Base-by-base conservation (phyloP, 2,797 vertebrate genomes). In the Leptoclinus maculatus region DNA sequence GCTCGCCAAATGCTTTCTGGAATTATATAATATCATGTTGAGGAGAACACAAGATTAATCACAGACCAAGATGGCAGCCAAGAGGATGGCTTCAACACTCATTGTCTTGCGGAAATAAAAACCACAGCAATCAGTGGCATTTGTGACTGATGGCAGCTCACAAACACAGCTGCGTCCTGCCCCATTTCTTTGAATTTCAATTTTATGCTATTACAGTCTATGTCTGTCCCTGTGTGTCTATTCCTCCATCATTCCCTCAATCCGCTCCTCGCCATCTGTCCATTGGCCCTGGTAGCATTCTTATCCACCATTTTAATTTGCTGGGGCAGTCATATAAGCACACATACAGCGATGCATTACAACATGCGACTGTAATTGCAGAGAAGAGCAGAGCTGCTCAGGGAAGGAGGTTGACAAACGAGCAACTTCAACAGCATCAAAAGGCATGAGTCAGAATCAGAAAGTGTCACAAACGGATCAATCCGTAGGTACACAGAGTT, bases 291-390 rank as follows among this genome's bases (percentile, higher is more conserved):
- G 69, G 38, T 63, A 47, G 66, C 64, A 10, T 86, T 83, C 80
- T 83, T 68, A 78, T 80, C 85, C 87, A 82, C 88, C 85, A 87
- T 89, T 85, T 90, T 90, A 79, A 86, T 86, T 86, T 85, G 77
- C 67, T 58, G 45, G 62, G 59, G 75, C 74, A 53, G 70, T 89
- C 83, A 77, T 89, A 87, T 88, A 77, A 87, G 54, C 78, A 83
- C 82, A 74, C 67, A 80, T 5, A 41, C 17, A 21, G 71, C 47
- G 29, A 39, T 47, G 68, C 25, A 8, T 84, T 71, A 76, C 56
- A 82, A 79, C 82, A 78, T 71, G 62, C 27, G 56, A 47, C 38
- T 56, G 39, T 4, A 38, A 54, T 72, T 39, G 75, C 51, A 4
- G 56, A 74, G 66, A 49, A 29, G 36, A 59, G 58, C 56, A 43